These are phyloP conservation scores for Copidosoma aretas DNA, from an alignment of 2,888 invertebrate genomes.

Conservation along the genomic window DNA sequence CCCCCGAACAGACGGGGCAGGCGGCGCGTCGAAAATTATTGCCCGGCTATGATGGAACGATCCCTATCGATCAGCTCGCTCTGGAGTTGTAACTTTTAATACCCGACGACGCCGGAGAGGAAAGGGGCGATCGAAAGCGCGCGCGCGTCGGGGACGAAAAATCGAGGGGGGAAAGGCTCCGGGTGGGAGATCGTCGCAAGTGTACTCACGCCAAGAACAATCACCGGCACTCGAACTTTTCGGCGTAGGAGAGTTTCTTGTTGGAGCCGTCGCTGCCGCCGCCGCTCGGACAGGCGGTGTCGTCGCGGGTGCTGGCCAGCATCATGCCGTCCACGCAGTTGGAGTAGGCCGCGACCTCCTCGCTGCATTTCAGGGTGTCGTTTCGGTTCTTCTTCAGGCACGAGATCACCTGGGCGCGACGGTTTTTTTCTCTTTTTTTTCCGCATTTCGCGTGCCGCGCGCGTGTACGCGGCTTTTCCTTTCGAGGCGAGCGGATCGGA, in stretches of 20 bases:
- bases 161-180: no score
- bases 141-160: no score
- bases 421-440: background rate
- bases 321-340: constrained; percentile 48
- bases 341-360: constrained; percentile 44
- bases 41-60: background rate
- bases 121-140: background rate
- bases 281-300: no score
- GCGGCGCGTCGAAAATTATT: constrained; percentile 15
- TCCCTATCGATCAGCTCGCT: background rate
- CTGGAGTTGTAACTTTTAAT: constrained; percentile 2
- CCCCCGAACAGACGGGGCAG: background rate
- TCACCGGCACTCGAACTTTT: constrained; percentile 24
- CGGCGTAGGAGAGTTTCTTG: constrained; percentile 25
- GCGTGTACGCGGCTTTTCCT: no score
- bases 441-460: background rate
- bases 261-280: background rate
- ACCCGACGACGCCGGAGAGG: background rate
- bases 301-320: constrained; percentile 22
- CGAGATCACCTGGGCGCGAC: constrained; percentile 41
- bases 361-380: constrained; percentile 43
- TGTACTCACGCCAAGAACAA: no score
- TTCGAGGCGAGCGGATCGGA: no score
- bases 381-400: constrained; percentile 44
- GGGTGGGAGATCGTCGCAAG: no score